A percentile compares a stretch with the other conserved stretches of the same genome.
Evolutionary conservation across 2,113 vertebrate genomes (phyloP).

Genomic region (Antechinus flavipes): DNA sequence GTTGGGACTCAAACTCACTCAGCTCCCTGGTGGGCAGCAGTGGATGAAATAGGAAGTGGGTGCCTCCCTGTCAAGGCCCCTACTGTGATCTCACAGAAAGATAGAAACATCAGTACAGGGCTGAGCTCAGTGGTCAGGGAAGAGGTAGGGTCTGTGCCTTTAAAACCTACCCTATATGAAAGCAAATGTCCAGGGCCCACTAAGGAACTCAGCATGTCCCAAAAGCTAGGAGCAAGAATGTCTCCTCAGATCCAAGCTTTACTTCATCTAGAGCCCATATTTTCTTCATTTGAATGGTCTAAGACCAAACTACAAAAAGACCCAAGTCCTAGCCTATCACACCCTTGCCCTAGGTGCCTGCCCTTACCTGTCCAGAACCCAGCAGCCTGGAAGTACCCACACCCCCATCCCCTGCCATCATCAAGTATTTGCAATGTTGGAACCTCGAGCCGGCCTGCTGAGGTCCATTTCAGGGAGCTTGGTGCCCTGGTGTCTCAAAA

Average conservation of each 20-base stretch:
- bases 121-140: neutral
- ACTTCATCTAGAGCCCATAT: neutral
- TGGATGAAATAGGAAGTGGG: neutral
- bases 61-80: neutral
- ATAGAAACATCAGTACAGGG: neutral
- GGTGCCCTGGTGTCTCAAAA: neutral
- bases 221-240: neutral
- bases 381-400: neutral
- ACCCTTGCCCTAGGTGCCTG: neutral
- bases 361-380: neutral
- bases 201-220: neutral
- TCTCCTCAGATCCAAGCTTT: neutral
- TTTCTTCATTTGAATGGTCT: neutral
- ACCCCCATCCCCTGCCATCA: neutral
- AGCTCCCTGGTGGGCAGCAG: constrained; percentile 2
- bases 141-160: neutral
- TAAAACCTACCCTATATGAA: neutral
- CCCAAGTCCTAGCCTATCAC: neutral
- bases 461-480: neutral
- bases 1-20: neutral
- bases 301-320: neutral
- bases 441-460: neutral
- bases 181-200: neutral
- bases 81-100: constrained; percentile 1
- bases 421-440: neutral